Conservation (phyloP, 1,140 invertebrate genomes). For the Nilaparvata lugens region DNA sequence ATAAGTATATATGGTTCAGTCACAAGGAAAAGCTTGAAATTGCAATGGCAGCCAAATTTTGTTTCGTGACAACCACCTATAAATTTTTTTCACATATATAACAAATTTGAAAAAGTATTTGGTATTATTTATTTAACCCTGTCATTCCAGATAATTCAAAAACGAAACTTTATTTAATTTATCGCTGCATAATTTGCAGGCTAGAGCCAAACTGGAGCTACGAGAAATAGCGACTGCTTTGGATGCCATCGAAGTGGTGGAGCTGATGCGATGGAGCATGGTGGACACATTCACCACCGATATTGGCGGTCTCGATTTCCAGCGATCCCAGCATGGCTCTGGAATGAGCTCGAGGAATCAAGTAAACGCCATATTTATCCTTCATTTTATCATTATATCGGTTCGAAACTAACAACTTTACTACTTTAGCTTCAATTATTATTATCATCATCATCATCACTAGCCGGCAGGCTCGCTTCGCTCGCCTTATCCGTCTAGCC, state of each 20-base stretch:
- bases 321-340: slow-evolving; percentile 57
- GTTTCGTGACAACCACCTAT: too few species aligned
- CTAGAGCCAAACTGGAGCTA: slow-evolving; percentile 76
- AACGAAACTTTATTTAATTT: too few species aligned
- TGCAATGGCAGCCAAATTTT: too few species aligned
- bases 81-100: too few species aligned
- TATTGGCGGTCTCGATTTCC: slow-evolving; percentile 55
- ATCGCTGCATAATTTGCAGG: slow-evolving; percentile 38
- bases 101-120: too few species aligned
- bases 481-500: too few species aligned
- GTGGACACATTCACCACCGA: slow-evolving; percentile 64
- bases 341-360: slow-evolving; percentile 60
- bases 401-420: slow-evolving; percentile 3
- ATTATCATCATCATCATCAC: slow-evolving; percentile 1
- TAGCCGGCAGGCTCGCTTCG: too few species aligned
- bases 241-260: slow-evolving; percentile 80
- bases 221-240: slow-evolving; percentile 62
- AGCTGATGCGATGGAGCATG: slow-evolving; percentile 74
- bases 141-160: too few species aligned
- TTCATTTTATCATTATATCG: too few species aligned
- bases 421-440: not conserved
- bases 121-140: too few species aligned
- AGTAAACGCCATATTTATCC: slow-evolving; percentile 33
- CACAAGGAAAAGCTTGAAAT: too few species aligned
- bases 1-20: too few species aligned